Conservation (phyloP, 2,113 vertebrate species). For the Peromyscus leucopus region DNA sequence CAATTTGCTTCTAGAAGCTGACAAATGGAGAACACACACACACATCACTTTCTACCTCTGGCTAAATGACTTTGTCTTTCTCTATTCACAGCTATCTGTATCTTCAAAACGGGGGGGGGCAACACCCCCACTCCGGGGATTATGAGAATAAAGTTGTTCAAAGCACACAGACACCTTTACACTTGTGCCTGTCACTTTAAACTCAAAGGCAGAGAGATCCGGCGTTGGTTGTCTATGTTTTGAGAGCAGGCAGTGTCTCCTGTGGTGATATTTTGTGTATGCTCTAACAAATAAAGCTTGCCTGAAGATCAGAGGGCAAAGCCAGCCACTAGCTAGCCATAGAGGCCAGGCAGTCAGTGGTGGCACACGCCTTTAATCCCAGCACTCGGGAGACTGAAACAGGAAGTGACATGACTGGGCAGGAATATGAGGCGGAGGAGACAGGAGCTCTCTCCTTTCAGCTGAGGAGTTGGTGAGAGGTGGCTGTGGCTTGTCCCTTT, state of each 20-base stretch:
- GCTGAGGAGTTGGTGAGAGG: no score
- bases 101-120: background rate
- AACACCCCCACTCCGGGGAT: background rate
- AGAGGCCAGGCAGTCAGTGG: no score
- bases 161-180: background rate
- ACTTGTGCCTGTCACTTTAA: background rate
- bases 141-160: conserved; percentile 23
- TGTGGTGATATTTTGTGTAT: no score
- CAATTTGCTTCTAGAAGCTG: background rate
- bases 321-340: no score
- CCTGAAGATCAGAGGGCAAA: no score
- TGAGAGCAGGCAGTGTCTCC: background rate
- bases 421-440: no score
- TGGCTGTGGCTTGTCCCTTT: no score
- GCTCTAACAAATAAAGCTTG: no score
- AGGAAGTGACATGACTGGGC: no score
- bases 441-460: no score
- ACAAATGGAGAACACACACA: background rate
- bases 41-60: background rate
- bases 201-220: background rate
- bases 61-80: background rate
- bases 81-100: background rate
- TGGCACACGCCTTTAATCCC: no score
- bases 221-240: background rate
- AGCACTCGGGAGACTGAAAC: no score